These are phyloP conservation scores for Keiferia lycopersicella DNA, from an alignment of 2,888 invertebrate genomes.

Conservation along the genomic window DNA sequence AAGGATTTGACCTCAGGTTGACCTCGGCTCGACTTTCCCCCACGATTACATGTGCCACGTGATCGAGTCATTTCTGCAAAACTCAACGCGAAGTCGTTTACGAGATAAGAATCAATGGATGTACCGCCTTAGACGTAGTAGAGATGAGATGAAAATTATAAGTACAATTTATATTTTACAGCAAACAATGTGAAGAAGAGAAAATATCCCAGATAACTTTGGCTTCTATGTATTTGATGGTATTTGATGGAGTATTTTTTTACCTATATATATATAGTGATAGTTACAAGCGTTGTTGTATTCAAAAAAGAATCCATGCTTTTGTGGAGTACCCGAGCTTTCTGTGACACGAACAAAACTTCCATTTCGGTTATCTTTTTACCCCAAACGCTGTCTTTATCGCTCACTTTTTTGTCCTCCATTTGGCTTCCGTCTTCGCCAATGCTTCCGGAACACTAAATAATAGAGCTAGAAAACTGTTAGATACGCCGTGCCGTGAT, in stretches of 20 bases:
- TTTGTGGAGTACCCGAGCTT: neutral
- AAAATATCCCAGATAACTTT: no score
- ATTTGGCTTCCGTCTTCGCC: neutral
- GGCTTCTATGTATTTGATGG: no score
- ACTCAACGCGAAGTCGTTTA: constrained; percentile 33
- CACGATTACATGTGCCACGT: constrained; percentile 14
- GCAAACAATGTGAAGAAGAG: no score
- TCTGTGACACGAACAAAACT: neutral
- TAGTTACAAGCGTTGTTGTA: no score
- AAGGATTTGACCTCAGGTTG: constrained; percentile 13
- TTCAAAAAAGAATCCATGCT: neutral
- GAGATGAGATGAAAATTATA: neutral
- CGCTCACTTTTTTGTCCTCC: neutral
- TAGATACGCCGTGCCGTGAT: constrained; percentile 44
- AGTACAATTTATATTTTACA: neutral
- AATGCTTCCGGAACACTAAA: neutral
- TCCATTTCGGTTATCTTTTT: neutral
- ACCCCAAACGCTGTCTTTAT: neutral
- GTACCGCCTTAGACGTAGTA: constrained; percentile 28
- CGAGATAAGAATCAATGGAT: constrained; percentile 34
- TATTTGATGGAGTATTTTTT: no score
- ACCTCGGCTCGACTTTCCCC: neutral
- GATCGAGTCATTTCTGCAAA: constrained; percentile 29
- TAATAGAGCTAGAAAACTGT: constrained; percentile 49
- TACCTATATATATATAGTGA: neutral